Evolutionary conservation across 53 echinoderm and acorn worm species (phyloP).

Genomic region (Echinometra lucunter): DNA sequence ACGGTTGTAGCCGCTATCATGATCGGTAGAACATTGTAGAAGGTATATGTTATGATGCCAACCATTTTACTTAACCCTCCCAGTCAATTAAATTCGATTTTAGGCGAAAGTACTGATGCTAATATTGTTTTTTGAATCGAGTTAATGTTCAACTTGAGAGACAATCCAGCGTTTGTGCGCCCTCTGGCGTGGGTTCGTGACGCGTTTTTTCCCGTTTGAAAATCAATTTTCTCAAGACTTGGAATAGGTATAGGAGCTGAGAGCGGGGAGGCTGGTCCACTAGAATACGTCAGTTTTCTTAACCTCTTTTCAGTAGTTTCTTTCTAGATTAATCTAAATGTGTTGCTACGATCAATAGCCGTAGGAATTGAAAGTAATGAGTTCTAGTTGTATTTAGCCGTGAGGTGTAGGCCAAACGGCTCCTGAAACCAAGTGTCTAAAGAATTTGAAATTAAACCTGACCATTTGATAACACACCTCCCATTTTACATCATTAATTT

Average conservation of each 20-base stretch:
- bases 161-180: not conserved
- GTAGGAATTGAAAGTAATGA: not conserved
- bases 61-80: not conserved
- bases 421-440: not conserved
- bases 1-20: not conserved
- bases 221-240: conserved; percentile 45
- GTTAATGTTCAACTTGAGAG: not conserved
- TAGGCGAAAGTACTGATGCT: not conserved
- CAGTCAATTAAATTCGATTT: not conserved
- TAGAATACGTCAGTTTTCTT: conserved; percentile 9
- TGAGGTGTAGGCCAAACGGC: not conserved
- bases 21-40: not conserved
- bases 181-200: conserved; percentile 29
- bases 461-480: too few relatives aligned
- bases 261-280: not conserved
- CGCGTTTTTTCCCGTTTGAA: not conserved
- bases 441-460: too few relatives aligned
- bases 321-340: conserved; percentile 35
- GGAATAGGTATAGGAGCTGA: not conserved
- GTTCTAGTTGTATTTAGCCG: not conserved
- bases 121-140: not conserved
- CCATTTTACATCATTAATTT: too few relatives aligned
- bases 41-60: not conserved
- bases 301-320: conserved; percentile 48
- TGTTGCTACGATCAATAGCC: conserved; percentile 8